A percentile compares a stretch with the other conserved stretches of the same genome.
These are phyloP conservation scores for Netelia melanura DNA, from an alignment of 2,888 invertebrate genomes.

Conservation along the genomic window DNA sequence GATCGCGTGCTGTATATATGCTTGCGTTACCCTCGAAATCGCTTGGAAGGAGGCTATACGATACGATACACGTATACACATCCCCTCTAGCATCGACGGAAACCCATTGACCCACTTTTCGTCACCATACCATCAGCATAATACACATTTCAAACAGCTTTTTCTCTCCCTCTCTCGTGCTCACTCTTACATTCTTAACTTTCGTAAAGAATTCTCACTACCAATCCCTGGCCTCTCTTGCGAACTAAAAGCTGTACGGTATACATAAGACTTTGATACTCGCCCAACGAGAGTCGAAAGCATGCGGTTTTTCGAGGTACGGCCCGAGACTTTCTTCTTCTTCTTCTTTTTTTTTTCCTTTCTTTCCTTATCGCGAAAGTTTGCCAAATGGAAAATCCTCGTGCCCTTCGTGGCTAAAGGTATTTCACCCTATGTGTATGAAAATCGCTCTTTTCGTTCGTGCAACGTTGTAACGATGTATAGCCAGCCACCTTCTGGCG, in stretches of 20 bases:
- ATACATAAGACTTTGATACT: constrained; percentile 39
- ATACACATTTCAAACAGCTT: constrained; percentile 38
- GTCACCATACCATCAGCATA: constrained; percentile 1
- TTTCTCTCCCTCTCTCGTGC: not conserved
- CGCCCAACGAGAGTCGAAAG: constrained; percentile 13
- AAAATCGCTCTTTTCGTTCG: not conserved
- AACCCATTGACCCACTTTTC: constrained; percentile 50
- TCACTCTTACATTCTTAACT: constrained; percentile 11
- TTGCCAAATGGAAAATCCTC: constrained; percentile 48
- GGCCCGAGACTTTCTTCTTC: not conserved
- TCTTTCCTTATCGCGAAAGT: constrained; percentile 33
- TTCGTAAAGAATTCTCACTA: constrained; percentile 26
- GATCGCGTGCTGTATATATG: not conserved
- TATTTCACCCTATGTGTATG: not conserved
- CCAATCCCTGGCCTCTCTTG: constrained; percentile 4
- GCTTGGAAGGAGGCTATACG: not conserved
- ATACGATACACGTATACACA: constrained; percentile 9
- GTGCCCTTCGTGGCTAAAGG: not conserved
- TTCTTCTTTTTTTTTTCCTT: not conserved
- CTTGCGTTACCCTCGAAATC: not conserved
- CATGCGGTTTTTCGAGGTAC: not conserved
- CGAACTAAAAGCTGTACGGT: constrained; percentile 12
- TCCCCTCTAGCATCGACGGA: not conserved
- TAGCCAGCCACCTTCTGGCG: too few species aligned
- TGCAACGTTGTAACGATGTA: not conserved